A percentile compares a stretch with the other conserved stretches of the same genome.
These are phyloP conservation scores for Pantherophis guttatus DNA, from an alignment of 2,113 vertebrate species.

Conservation along the genomic window DNA sequence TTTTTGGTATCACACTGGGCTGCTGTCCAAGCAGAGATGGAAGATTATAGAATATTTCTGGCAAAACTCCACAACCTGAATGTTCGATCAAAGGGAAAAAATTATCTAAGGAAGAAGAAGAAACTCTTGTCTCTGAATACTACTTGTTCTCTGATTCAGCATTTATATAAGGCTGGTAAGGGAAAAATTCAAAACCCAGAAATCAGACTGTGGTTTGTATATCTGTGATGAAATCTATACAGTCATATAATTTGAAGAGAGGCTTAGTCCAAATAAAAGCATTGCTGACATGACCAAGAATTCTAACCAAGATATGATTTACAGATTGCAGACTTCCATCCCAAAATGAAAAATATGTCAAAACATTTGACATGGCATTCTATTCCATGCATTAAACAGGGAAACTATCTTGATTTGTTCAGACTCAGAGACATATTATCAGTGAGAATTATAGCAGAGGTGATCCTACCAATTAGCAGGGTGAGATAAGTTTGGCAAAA, in stretches of 20 bases:
- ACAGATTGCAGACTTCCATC: neutral
- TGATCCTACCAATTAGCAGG: neutral
- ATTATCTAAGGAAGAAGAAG: neutral
- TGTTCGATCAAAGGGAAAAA: neutral
- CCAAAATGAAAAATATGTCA: neutral
- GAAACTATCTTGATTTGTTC: no score
- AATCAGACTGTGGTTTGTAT: neutral
- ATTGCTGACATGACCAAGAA: neutral
- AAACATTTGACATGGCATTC: neutral
- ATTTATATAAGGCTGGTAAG: neutral
- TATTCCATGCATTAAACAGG: neutral
- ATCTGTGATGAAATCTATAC: neutral
- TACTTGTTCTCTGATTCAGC: neutral
- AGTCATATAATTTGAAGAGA: neutral
- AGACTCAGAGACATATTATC: neutral
- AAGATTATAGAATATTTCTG: neutral
- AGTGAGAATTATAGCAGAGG: neutral
- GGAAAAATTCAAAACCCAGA: neutral
- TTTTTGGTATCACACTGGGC: neutral
- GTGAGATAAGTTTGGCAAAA: neutral
- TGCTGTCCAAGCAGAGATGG: neutral
- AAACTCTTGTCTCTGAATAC: neutral
- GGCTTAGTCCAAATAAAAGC: neutral
- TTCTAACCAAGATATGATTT: neutral
- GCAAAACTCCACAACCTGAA: neutral